Percentiles rank a stretch among this genome's conserved stretches.
Evolutionary conservation across 2,113 vertebrate species (phyloP).

Genomic region (Mormoops blainvillei): DNA sequence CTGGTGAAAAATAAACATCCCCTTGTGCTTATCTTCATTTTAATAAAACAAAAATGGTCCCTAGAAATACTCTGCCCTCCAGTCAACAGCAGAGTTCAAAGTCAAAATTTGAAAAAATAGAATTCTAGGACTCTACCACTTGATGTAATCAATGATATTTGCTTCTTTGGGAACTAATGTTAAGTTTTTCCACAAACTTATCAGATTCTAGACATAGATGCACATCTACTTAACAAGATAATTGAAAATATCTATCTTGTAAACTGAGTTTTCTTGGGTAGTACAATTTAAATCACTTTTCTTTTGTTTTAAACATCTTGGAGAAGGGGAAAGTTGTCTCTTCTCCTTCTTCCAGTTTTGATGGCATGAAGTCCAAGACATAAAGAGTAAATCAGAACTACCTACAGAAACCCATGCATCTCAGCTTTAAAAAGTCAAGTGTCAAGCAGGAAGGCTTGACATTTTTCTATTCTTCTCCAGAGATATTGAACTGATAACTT

Average conservation of each 20-base stretch:
- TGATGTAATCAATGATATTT: not conserved
- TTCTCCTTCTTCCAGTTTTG: not conserved
- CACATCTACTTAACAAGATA: not conserved
- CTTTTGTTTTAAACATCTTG: not conserved
- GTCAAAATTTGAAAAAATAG: not conserved
- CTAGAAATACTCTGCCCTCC: not conserved
- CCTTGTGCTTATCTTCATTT: not conserved
- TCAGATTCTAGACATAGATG: not conserved
- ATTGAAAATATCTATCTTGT: not conserved
- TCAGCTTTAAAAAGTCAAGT: not conserved
- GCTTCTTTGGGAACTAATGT: not conserved
- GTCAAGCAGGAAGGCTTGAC: not conserved
- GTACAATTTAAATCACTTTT: not conserved
- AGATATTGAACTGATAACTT: not conserved
- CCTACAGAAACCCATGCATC: not conserved
- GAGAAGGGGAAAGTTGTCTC: not conserved
- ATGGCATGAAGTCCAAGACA: not conserved
- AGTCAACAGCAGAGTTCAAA: not conserved
- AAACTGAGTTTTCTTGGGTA: not conserved
- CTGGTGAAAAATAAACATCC: not conserved
- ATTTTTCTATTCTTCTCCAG: not conserved
- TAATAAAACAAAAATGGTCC: not conserved
- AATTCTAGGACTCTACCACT: not conserved
- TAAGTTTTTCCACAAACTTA: not conserved
- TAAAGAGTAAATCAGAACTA: not conserved